phyloP scores from a whole-genome alignment of 1,140 invertebrate species.

The Megalonaias nervosa region DNA sequence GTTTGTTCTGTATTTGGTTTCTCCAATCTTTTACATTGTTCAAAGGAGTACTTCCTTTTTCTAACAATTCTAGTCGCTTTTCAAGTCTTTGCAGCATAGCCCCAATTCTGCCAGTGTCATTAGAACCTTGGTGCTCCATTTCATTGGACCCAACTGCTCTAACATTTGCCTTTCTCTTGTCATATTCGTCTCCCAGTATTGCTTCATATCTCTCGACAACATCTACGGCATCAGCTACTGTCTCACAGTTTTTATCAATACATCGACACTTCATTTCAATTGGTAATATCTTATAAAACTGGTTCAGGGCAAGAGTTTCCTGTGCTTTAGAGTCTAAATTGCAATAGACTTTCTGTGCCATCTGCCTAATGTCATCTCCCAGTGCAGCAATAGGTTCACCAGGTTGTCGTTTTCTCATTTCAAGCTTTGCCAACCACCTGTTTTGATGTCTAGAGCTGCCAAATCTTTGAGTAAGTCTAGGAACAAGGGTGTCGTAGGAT shows the following conservation, averaged over 20 bases:
- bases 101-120: background rate
- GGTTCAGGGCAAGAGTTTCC: constrained; percentile 6
- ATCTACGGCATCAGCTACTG: background rate
- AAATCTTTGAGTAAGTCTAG: background rate
- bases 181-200: background rate
- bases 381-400: background rate
- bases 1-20: too few species aligned
- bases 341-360: constrained; percentile 10
- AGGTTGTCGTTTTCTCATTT: background rate
- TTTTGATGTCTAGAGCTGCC: constrained; percentile 11
- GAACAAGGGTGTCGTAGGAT: background rate
- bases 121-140: background rate
- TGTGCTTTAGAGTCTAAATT: constrained; percentile 1
- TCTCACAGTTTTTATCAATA: constrained; percentile 7
- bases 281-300: constrained; percentile 7
- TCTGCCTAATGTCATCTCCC: background rate
- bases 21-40: too few species aligned
- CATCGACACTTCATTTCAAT: constrained; percentile 7
- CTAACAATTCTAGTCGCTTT: constrained; percentile 2
- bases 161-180: too few species aligned
- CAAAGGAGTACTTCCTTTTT: background rate
- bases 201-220: background rate
- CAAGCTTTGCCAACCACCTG: background rate
- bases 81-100: background rate
- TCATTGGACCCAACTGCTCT: too few species aligned